Evolutionary conservation across 2,888 invertebrate species (phyloP).

Genomic region (Rhamphomyia laevipes): DNA sequence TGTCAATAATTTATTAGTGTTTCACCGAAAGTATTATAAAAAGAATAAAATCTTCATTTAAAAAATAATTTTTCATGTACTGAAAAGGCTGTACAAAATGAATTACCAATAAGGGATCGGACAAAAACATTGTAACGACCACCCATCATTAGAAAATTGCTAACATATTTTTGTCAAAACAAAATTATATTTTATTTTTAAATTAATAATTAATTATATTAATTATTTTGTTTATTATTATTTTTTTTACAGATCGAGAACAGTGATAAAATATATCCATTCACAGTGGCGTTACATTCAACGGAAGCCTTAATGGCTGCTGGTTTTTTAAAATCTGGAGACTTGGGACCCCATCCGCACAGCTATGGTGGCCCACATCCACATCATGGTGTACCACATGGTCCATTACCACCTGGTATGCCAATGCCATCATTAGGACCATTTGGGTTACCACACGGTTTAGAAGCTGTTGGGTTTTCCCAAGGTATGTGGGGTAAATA

Average conservation of each 20-base stretch:
- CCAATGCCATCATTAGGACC: conserved; percentile 38
- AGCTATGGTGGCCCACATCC: conserved; percentile 38
- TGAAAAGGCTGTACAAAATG: not conserved
- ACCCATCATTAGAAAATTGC: too few relatives aligned
- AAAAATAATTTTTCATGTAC: too few relatives aligned
- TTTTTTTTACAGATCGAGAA: not conserved
- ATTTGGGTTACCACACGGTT: conserved; percentile 38
- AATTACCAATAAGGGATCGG: not conserved
- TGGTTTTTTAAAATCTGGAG: conserved; percentile 37
- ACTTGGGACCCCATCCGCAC: conserved; percentile 37
- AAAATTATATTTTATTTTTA: too few relatives aligned
- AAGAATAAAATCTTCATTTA: not conserved
- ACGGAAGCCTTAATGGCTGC: conserved; percentile 40
- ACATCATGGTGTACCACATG: conserved; percentile 36
- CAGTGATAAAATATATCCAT: conserved; percentile 21
- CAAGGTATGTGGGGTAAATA: conserved; percentile 43
- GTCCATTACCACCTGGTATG: conserved; percentile 38
- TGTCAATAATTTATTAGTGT: conserved; percentile 16
- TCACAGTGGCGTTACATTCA: conserved; percentile 38
- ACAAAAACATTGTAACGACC: too few relatives aligned
- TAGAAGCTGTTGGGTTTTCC: conserved; percentile 40
- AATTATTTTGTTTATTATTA: not conserved
- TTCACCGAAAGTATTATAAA: too few relatives aligned
- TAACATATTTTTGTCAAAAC: too few relatives aligned
- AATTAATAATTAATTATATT: not conserved